phyloP scores from a whole-genome alignment of 1,140 invertebrate genomes.

The Harpegnathos saltator region DNA sequence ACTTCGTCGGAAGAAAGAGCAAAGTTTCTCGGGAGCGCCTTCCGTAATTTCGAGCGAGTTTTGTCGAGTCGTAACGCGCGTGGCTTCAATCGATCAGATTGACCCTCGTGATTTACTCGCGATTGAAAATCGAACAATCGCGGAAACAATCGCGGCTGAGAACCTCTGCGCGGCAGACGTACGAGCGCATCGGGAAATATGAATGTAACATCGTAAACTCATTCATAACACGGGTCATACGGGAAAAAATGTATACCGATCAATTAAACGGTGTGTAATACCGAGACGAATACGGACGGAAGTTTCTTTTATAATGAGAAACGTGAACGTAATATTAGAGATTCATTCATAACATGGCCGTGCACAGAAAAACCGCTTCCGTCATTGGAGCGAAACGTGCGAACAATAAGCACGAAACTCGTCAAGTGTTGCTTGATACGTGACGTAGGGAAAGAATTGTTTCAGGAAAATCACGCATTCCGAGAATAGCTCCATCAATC shows the following conservation, averaged over 20 bases:
- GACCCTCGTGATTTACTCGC: neutral
- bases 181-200: conserved; percentile 68
- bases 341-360: conserved; percentile 80
- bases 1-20: neutral
- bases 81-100: neutral
- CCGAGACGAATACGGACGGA: conserved; percentile 11
- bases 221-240: conserved; percentile 77
- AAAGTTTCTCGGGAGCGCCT: neutral
- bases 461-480: too few species aligned
- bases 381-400: neutral
- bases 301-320: conserved; percentile 31
- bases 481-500: too few species aligned
- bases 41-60: neutral
- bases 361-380: neutral
- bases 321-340: conserved; percentile 74
- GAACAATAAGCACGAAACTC: too few species aligned
- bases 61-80: neutral
- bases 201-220: conserved; percentile 79
- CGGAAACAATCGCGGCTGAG: conserved; percentile 45
- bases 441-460: too few species aligned
- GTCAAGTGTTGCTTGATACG: too few species aligned
- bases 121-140: neutral
- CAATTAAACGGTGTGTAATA: conserved; percentile 18
- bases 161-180: conserved; percentile 59
- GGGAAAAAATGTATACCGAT: conserved; percentile 1